Percentiles rank a stretch among this genome's conserved stretches.
Conservation (phyloP, 2,797 vertebrate species). For the Anabacerthia variegaticeps region DNA sequence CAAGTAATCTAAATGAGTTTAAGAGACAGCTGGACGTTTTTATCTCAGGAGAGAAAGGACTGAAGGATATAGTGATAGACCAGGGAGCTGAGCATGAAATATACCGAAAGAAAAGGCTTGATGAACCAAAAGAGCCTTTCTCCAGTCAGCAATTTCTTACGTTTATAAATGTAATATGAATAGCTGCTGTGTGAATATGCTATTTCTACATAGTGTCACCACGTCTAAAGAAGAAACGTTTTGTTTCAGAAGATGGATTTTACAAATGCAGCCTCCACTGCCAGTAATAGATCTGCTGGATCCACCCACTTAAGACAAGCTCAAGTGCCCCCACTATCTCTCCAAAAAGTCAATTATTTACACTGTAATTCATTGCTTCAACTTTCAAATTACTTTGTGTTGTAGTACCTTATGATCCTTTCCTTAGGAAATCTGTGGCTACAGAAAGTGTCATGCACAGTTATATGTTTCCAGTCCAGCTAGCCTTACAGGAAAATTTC, state of each 20-base stretch:
- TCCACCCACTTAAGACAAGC: constrained; percentile 54
- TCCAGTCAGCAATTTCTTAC: constrained; percentile 68
- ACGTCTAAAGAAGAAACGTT: constrained; percentile 70
- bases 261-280: constrained; percentile 61
- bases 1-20: constrained; percentile 75
- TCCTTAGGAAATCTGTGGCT: constrained; percentile 20
- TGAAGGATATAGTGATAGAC: constrained; percentile 70
- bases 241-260: constrained; percentile 69
- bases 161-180: constrained; percentile 55
- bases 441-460: neutral
- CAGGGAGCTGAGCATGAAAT: constrained; percentile 52
- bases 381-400: constrained; percentile 37
- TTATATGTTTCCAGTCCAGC: neutral
- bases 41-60: constrained; percentile 71
- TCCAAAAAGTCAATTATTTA: constrained; percentile 56
- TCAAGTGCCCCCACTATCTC: neutral
- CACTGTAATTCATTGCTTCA: constrained; percentile 39
- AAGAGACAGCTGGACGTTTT: constrained; percentile 74
- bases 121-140: constrained; percentile 38
- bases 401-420: constrained; percentile 27
- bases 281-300: constrained; percentile 66
- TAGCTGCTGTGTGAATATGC: constrained; percentile 49
- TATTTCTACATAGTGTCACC: constrained; percentile 69
- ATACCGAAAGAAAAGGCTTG: constrained; percentile 49
- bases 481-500: neutral